Conservation (phyloP, 2,888 invertebrate species). For the Troides helena region DNA sequence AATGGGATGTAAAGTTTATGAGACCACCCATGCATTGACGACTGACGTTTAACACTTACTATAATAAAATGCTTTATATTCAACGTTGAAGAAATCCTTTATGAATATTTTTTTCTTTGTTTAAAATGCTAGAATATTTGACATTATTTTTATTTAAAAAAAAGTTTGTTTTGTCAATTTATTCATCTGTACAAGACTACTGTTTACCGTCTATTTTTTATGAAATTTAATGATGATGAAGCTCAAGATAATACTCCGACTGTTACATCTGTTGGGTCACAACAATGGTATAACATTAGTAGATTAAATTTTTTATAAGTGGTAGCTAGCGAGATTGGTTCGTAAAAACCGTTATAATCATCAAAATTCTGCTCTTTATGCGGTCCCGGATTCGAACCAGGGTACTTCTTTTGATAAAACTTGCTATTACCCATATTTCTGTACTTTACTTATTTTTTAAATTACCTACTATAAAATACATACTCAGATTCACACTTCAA, state of each 20-base stretch:
- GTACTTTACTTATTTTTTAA: background rate
- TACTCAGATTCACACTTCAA: constrained; percentile 46
- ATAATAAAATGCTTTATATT: too few relatives aligned
- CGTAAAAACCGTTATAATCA: background rate
- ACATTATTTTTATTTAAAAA: background rate
- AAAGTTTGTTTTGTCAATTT: background rate
- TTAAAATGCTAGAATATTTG: too few relatives aligned
- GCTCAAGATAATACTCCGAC: too few relatives aligned
- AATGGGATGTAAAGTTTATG: constrained; percentile 72
- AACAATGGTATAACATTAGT: too few relatives aligned
- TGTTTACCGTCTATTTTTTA: background rate
- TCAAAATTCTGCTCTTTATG: background rate
- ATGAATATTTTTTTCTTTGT: too few relatives aligned
- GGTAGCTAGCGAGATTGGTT: background rate
- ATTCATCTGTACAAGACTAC: background rate
- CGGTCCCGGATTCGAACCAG: background rate
- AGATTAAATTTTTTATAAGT: too few relatives aligned
- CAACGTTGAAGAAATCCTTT: too few relatives aligned
- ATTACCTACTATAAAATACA: constrained; percentile 22
- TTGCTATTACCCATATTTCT: background rate
- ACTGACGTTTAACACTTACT: constrained; percentile 12
- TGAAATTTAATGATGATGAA: background rate
- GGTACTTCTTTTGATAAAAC: background rate
- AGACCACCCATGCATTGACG: constrained; percentile 62
- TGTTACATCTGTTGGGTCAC: too few relatives aligned